Percentiles rank a stretch among this genome's conserved stretches.
These are phyloP conservation scores for Neocrepidodera transversa DNA, from an alignment of 2,888 invertebrate species.

Conservation along the genomic window DNA sequence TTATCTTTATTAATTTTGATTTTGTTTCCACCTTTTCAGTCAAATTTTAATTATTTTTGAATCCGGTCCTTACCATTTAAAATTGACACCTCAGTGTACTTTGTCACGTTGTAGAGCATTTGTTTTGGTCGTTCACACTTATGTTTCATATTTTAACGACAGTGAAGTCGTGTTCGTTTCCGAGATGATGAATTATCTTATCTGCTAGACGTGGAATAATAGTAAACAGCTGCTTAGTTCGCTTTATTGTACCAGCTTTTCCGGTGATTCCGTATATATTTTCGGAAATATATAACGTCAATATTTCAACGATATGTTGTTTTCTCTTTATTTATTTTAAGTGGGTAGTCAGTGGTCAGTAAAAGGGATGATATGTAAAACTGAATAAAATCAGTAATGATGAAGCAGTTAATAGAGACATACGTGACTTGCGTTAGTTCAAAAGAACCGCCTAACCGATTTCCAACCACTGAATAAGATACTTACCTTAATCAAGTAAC, in stretches of 20 bases:
- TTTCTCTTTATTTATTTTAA: too few species aligned
- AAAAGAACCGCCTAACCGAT: conserved; percentile 45
- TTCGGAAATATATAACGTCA: neutral
- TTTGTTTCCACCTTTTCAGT: too few species aligned
- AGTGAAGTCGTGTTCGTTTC: conserved; percentile 47
- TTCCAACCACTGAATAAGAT: too few species aligned
- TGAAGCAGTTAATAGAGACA: conserved; percentile 51
- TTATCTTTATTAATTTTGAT: too few species aligned
- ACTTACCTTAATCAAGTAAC: too few species aligned
- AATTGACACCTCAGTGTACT: conserved; percentile 44
- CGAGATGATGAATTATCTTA: conserved; percentile 51
- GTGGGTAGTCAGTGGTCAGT: too few species aligned
- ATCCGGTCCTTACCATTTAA: conserved; percentile 19
- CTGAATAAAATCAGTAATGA: too few species aligned
- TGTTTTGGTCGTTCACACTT: conserved; percentile 51
- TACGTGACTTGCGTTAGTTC: conserved; percentile 39
- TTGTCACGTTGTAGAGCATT: conserved; percentile 51
- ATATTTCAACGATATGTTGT: neutral
- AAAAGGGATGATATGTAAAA: conserved; percentile 45
- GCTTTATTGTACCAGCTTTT: conserved; percentile 44
- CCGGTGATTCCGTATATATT: conserved; percentile 46
- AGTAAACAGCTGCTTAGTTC: conserved; percentile 50
- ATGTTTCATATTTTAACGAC: conserved; percentile 57
- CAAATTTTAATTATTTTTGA: too few species aligned
- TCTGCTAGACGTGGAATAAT: conserved; percentile 48